Conservation (phyloP, 1,140 invertebrate genomes). For the Lepidurus packardi region DNA sequence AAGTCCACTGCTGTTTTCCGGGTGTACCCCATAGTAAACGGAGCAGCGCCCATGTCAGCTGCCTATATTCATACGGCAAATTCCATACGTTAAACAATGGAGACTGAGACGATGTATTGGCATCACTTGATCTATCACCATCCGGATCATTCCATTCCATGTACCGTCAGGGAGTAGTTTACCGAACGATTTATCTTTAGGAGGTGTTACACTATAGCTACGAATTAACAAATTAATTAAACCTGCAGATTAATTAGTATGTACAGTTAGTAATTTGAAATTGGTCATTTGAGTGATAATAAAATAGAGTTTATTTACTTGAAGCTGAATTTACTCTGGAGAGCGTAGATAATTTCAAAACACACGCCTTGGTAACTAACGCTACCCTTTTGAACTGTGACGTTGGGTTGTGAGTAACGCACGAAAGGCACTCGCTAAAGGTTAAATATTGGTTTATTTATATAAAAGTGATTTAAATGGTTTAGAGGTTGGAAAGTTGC, state of each 20-base stretch:
- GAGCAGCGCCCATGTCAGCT: conserved; percentile 46
- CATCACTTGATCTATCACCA: conserved; percentile 26
- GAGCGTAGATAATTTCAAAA: conserved; percentile 27
- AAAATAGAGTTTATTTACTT: background rate
- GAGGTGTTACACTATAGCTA: background rate
- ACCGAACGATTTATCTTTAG: conserved; percentile 11
- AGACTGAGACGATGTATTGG: background rate
- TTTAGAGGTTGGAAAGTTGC: background rate
- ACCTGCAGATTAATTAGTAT: no score
- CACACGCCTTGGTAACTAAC: background rate
- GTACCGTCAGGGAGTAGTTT: conserved; percentile 23
- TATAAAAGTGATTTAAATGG: no score
- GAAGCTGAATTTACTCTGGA: conserved; percentile 26
- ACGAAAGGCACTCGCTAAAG: background rate
- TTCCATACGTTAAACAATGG: background rate
- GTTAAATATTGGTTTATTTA: background rate
- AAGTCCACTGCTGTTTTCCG: conserved; percentile 46
- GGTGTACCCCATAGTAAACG: conserved; percentile 46
- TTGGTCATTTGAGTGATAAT: background rate
- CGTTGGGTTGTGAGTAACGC: background rate
- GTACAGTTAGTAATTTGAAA: no score
- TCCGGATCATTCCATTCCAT: conserved; percentile 31
- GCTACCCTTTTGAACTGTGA: background rate
- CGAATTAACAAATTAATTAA: background rate
- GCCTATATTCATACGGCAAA: conserved; percentile 34